Base-by-base conservation (phyloP, 2,113 vertebrate genomes). In the Pachyramphus minor region DNA sequence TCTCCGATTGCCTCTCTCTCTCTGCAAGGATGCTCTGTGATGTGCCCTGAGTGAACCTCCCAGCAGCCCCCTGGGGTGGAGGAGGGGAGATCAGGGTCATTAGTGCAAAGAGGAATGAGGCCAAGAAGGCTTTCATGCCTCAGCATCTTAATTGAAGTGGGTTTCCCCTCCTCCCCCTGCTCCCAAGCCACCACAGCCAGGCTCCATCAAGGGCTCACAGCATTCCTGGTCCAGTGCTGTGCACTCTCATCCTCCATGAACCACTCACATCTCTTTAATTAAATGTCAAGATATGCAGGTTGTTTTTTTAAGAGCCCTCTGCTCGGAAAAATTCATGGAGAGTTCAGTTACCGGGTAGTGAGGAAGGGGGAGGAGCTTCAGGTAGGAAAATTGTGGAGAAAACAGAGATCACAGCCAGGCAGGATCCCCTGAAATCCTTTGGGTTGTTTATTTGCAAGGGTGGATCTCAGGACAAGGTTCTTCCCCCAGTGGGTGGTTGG, bases 221-320 rank as follows among this genome's bases (percentile, higher is more conserved):
- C 44, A 67, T n/a, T 82, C 78, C 75, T 45, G 72, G 62, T 59
- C 82, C 1, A 0, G 42, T 24, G 74, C 92, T 62, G 37, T 67
- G 81, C 71, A 20, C 44, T 89, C 84, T 59, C 75, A 83, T 56
- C 74, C 67, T 58, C 5, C 42, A n/a, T 19, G 50, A 83, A 44
- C 68, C 12, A 12, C 88, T 39, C 68, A 17, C 68, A 78, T 68
- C 64, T n/a, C 68, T 28, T 76, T 93, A 93, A 95, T 96, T 96
- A 95, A 95, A 95, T 96, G 94, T 95, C 96, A 94, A 80, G 84
- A 76, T 62, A 64, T 28, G 52, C 80, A 79, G 79, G 21, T 19
- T 45, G n/a, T 69, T 45, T 44, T 76, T 83, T 79, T 74, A 60
- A 94, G 64, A 10, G 44, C 11, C 62, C 42, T 53, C 22, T n/a